Conservation (phyloP, 1,140 invertebrate genomes). For the Drosophila baimaii region DNA sequence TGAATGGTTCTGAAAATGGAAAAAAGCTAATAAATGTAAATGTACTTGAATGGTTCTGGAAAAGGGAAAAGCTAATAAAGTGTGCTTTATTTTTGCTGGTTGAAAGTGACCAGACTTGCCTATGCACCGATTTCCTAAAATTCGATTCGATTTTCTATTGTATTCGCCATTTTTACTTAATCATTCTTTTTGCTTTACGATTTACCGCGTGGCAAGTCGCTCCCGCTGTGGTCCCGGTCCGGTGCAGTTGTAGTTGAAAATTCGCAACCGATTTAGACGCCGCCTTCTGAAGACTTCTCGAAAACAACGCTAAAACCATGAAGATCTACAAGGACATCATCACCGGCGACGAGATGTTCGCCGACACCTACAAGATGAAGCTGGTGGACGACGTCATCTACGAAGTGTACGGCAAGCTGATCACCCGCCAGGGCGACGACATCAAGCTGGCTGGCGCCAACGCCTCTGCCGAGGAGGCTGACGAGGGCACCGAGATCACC, state of each 20-base stretch:
- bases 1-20: too few relatives aligned
- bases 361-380: constrained; percentile 98
- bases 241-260: constrained; percentile 71
- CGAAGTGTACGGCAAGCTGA: constrained; percentile 96
- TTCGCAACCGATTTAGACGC: constrained; percentile 60
- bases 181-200: constrained; percentile 74
- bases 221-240: constrained; percentile 61
- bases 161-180: constrained; percentile 53
- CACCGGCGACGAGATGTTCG: constrained; percentile 98
- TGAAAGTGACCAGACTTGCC: too few relatives aligned
- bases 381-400: constrained; percentile 96
- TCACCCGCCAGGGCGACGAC: constrained; percentile 91
- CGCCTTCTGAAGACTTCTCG: constrained; percentile 26
- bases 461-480: constrained; percentile 95
- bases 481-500: constrained; percentile 91
- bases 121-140: too few relatives aligned
- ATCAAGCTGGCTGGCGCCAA: constrained; percentile 94
- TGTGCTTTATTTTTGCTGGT: too few relatives aligned
- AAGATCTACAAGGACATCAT: constrained; percentile 98
- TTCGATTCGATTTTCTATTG: too few relatives aligned
- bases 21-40: too few relatives aligned
- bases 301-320: constrained; percentile 89
- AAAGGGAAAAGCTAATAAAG: too few relatives aligned
- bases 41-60: too few relatives aligned
- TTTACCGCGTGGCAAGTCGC: constrained; percentile 78